Base-by-base conservation (phyloP, 2,113 vertebrate genomes). In the Alethe castanea region DNA sequence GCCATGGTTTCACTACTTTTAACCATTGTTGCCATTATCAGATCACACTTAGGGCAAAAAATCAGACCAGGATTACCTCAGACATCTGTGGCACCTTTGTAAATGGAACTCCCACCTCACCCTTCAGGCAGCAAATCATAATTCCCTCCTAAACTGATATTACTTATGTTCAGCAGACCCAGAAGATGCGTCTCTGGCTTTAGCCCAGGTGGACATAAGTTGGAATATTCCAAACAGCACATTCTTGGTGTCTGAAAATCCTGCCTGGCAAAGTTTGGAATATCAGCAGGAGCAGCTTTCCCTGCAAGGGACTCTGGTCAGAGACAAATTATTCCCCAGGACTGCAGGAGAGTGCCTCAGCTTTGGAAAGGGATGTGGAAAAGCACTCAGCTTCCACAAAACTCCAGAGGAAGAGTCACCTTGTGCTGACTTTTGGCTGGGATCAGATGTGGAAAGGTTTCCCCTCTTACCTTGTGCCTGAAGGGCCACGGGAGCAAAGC, bases 401-500 rank as follows among this genome's bases (percentile, higher is more conserved):
- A 45, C 33, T 19, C 19, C 29, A 36, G 36, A 59, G 59, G 4
- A 74, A 33, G 50, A 40, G 10, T 8, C 25, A 53, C 44, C 15
- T 17, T 1, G 38, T 56, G 65, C 0, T 59, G 52, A 2, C 4
- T 23, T 53, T 6, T 15, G 33, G 44, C 45, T 35, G 19, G 61
- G 78, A 61, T 50, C 42, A 59, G 81, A 2, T 0, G 3, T 2
- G 16, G 29, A 17, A 19, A 45, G 24, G 59, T 19, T 71, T 61
- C 12, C 17, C 38, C 26, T 11, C 94, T 90, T 93, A 99, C 98
- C 98, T 99, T 99, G 92, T 99, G 98, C 53, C 97, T 96, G 94
- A 99, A 99, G 3, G 98, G 98, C 98, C 98, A 99, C 0, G 97
- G 95, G 17, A 99, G 97, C 86, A 99, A 78, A 10, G 98, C 97